These are phyloP conservation scores for Hirtodrosophila duncani DNA, from an alignment of 2,888 invertebrate species.

Conservation along the genomic window DNA sequence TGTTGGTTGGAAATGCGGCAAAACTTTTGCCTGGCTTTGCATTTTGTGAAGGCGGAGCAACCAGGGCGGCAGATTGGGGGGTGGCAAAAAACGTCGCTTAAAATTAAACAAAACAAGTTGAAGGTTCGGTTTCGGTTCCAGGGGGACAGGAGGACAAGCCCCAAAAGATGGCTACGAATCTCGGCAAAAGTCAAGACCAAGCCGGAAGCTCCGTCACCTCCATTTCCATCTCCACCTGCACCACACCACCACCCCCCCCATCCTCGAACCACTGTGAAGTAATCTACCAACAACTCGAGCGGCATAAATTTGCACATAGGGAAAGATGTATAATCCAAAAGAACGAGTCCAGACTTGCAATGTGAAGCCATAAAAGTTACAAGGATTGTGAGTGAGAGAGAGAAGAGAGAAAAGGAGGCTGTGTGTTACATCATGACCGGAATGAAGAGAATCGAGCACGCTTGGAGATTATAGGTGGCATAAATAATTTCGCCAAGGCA, in stretches of 20 bases:
- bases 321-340: constrained; percentile 11
- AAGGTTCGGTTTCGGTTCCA: constrained; percentile 12
- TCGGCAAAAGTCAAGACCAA: constrained; percentile 49
- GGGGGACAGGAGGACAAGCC: constrained; percentile 1
- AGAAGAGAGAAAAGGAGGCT: neutral
- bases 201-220: constrained; percentile 42
- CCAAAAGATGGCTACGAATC: no score
- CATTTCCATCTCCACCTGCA: neutral
- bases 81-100: constrained; percentile 49
- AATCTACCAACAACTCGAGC: constrained; percentile 63
- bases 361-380: constrained; percentile 65
- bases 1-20: constrained; percentile 14
- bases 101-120: constrained; percentile 60
- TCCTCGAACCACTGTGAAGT: constrained; percentile 26
- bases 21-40: constrained; percentile 50
- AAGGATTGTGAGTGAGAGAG: constrained; percentile 25
- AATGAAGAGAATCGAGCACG: no score
- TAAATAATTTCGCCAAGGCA: constrained; percentile 56
- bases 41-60: no score
- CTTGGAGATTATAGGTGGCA: constrained; percentile 28
- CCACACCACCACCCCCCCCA: neutral
- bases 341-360: constrained; percentile 17
- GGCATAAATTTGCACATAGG: constrained; percentile 53
- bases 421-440: constrained; percentile 12
- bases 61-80: no score